Conservation (phyloP, 2,113 vertebrate genomes). For the Gallinago jamesoni region DNA sequence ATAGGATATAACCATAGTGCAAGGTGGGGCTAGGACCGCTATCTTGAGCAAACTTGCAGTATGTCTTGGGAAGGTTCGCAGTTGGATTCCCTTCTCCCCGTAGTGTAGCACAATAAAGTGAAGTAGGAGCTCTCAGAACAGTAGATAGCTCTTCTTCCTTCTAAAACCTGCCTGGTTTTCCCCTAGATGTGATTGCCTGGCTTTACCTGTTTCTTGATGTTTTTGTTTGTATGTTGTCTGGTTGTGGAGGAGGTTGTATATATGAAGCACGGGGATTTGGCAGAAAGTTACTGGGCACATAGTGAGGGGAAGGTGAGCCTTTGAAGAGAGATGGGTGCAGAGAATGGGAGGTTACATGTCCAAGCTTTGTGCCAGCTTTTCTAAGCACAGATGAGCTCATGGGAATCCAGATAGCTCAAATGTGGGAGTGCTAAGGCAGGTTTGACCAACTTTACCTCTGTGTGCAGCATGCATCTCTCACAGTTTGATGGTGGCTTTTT, state of each 20-base stretch:
- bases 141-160: background rate
- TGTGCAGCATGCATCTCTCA: background rate
- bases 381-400: background rate
- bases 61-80: background rate
- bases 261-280: background rate
- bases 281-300: background rate
- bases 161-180: background rate
- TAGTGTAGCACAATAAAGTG: background rate
- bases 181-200: background rate
- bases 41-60: background rate
- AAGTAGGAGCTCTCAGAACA: background rate
- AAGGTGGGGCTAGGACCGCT: background rate
- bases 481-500: background rate
- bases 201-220: background rate
- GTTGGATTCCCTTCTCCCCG: background rate
- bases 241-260: background rate
- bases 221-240: background rate
- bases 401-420: background rate
- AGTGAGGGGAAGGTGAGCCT: background rate
- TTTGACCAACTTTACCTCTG: background rate
- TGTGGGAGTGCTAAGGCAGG: background rate
- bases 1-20: background rate
- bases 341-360: background rate
- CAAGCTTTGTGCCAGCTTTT: background rate
- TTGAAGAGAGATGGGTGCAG: conserved; percentile 7